These are phyloP conservation scores for Manacus vitellinus DNA, from an alignment of 2,113 vertebrate species.

Conservation along the genomic window DNA sequence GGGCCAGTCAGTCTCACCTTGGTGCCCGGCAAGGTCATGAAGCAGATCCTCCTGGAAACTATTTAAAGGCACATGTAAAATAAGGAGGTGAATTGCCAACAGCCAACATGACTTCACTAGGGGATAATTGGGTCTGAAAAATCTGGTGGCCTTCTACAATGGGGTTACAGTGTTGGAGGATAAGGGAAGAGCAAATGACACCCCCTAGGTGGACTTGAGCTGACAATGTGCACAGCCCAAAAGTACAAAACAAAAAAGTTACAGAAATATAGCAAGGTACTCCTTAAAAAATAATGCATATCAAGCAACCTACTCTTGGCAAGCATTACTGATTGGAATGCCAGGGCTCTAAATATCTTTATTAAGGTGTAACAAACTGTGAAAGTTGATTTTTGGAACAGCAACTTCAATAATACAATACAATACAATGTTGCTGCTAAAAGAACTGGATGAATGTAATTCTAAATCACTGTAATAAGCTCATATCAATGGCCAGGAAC, in stretches of 20 bases:
- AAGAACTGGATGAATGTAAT: neutral
- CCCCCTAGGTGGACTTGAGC: neutral
- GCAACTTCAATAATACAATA: neutral
- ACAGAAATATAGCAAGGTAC: neutral
- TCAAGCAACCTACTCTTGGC: neutral
- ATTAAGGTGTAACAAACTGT: conserved; percentile 21
- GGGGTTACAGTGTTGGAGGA: neutral
- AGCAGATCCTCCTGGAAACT: neutral
- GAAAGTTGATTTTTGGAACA: conserved; percentile 2
- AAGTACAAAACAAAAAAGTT: neutral
- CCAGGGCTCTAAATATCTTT: neutral
- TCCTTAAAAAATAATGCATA: neutral
- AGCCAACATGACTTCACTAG: accelerated
- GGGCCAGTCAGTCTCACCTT: neutral
- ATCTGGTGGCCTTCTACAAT: neutral
- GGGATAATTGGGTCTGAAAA: neutral
- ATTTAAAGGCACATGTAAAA: neutral
- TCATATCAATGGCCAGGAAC: neutral
- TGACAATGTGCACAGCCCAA: neutral
- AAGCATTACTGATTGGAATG: neutral
- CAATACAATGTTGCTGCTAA: neutral
- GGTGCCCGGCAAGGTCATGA: neutral
- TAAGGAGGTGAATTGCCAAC: neutral
- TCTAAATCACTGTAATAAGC: neutral
- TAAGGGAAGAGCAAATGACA: neutral